Evolutionary conservation across 2,113 vertebrate genomes (phyloP), one percentile per base, ranked within the genome.

Genomic region (Peromyscus leucopus): DNA sequence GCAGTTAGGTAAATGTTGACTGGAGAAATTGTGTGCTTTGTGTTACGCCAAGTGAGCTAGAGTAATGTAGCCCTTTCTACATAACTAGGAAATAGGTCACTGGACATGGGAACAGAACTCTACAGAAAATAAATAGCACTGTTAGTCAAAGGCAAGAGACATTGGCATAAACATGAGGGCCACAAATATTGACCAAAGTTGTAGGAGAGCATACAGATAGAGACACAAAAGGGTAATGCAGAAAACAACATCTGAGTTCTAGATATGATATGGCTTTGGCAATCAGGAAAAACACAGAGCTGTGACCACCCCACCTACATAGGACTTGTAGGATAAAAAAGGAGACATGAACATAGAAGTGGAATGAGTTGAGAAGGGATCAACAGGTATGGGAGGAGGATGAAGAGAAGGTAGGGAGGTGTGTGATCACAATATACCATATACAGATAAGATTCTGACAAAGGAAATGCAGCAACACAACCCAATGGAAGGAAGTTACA

Each of bases 91-190:
- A 96, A 91, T 42, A 31, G 48, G 6, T 57, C 36, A 22, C 19
- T 91, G 42, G n/a, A 65, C 26, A 67, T 63, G 91, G 36, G 10
- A 59, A 36, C 24, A 16, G 55, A 21, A 22, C 36, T 72, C n/a
- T 93, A 9, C 48, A 57, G 22, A 82, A 91, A 93, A 95, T n/a
- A 61, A 79, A 28, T 75, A 85, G 79, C 19, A 93, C n/a, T 59
- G 65, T 65, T 28, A 91, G 22, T 75, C 48, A 80, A 46, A 85
- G 24, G 39, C 7, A 61, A 97, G 63, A 90, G 15, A 42, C 75
- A 55, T 0, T 2, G 31, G 11, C 36, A 48, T 33, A 48, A 61
- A 91, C 88, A 94, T 26, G 12, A 12, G 11, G 4, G 19, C 46
- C 28, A 48, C 24, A 90, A 51, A 36, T 55, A 83, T 2, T 48